Conservation (phyloP, 2,113 vertebrate genomes). For the Mugil cephalus region DNA sequence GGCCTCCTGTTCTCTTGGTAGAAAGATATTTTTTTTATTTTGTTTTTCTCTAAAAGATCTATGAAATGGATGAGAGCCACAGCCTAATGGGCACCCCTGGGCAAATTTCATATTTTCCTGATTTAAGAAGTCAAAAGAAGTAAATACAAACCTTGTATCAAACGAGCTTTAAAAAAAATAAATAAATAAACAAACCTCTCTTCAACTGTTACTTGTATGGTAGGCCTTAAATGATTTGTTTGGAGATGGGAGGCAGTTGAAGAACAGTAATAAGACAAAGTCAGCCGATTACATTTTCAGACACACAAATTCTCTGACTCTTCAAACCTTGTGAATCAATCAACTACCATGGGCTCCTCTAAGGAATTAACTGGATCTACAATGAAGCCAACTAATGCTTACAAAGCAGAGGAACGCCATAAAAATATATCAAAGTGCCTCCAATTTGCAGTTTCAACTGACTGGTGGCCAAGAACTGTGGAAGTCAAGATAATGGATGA, state of each 20-base stretch:
- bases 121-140: slow-evolving; percentile 20
- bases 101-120: not conserved
- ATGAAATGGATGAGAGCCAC: slow-evolving; percentile 6
- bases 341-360: not conserved
- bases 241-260: not conserved
- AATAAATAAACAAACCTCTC: too few relatives aligned
- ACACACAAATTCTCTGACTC: not conserved
- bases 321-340: not conserved
- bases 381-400: not conserved
- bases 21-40: not conserved
- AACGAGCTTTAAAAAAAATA: not conserved
- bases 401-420: not conserved
- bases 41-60: not conserved
- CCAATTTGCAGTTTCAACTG: not conserved
- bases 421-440: not conserved
- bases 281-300: not conserved
- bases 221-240: not conserved
- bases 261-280: not conserved
- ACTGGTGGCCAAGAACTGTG: not conserved
- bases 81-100: not conserved
- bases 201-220: not conserved
- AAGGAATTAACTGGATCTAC: not conserved
- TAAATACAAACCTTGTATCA: not conserved
- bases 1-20: not conserved
- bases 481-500: not conserved